phyloP scores from a whole-genome alignment of 2,113 vertebrate species.

The Lampris incognitus region DNA sequence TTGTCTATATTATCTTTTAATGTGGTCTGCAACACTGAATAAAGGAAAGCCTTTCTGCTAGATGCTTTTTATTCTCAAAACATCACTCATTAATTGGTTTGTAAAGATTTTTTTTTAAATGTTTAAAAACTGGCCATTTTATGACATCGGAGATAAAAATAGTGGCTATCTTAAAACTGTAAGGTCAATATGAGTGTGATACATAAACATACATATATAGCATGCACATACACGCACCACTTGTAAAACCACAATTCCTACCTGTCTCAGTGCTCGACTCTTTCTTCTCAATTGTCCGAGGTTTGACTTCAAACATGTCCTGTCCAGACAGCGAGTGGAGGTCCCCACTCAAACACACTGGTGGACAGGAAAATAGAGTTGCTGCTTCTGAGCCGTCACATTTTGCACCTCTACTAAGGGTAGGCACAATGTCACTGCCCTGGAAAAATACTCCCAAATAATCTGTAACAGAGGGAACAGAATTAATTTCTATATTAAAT shows the following conservation, averaged over 20 bases:
- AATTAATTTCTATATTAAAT: neutral
- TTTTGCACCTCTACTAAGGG: constrained; percentile 43
- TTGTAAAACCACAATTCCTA: constrained; percentile 54
- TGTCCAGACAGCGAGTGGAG: constrained; percentile 37
- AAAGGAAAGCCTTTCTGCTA: neutral
- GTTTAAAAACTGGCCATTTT: too few species aligned
- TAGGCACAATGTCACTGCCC: neutral
- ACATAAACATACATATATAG: neutral
- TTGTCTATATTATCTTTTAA: too few species aligned
- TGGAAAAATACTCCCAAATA: constrained; percentile 17
- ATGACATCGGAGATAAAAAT: neutral
- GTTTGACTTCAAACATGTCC: constrained; percentile 88
- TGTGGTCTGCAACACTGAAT: too few species aligned
- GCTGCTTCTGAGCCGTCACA: constrained; percentile 64
- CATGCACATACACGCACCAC: constrained; percentile 17
- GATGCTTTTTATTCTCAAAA: neutral
- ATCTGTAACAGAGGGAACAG: constrained; percentile 42
- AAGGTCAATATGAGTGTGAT: neutral
- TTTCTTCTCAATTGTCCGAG: constrained; percentile 87
- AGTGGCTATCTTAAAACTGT: too few species aligned
- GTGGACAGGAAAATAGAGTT: constrained; percentile 37
- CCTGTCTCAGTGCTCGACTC: constrained; percentile 88
- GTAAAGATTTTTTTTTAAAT: too few species aligned
- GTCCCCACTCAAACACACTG: constrained; percentile 51
- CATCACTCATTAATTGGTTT: too few species aligned